phyloP scores from a whole-genome alignment of 2,113 vertebrate genomes.

The Nannobrachium achirus region DNA sequence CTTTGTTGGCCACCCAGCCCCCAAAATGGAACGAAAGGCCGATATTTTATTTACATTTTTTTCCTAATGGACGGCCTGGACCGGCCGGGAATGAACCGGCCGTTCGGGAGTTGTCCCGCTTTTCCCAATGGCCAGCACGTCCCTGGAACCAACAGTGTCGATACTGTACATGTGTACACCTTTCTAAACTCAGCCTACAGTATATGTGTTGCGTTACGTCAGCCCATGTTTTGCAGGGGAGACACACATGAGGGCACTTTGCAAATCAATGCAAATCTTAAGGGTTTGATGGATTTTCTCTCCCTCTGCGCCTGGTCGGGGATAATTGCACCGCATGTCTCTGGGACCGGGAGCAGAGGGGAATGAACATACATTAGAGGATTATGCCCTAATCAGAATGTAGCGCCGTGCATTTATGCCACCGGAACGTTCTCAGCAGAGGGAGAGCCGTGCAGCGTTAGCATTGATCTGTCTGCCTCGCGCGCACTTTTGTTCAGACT shows the following conservation, averaged over 20 bases:
- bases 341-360: conserved; percentile 35
- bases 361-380: conserved; percentile 51
- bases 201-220: conserved; percentile 44
- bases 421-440: conserved; percentile 38
- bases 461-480: conserved; percentile 31
- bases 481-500: neutral
- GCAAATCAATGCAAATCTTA: conserved; percentile 36
- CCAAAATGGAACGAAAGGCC: too few relatives aligned
- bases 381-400: conserved; percentile 60
- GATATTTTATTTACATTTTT: too few relatives aligned
- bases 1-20: too few relatives aligned
- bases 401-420: conserved; percentile 44
- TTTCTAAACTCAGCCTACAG: conserved; percentile 28
- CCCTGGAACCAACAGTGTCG: too few relatives aligned
- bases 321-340: conserved; percentile 47
- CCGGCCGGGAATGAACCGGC: too few relatives aligned
- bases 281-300: conserved; percentile 37
- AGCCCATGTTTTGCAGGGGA: neutral
- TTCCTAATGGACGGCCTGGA: too few relatives aligned
- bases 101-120: too few relatives aligned
- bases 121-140: too few relatives aligned
- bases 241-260: neutral
- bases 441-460: conserved; percentile 17
- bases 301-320: conserved; percentile 42
- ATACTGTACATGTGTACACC: conserved; percentile 22